Percentiles rank a stretch among this genome's conserved stretches.
Conservation (phyloP, 1,140 invertebrate genomes). For the Brachionus koreanus region DNA sequence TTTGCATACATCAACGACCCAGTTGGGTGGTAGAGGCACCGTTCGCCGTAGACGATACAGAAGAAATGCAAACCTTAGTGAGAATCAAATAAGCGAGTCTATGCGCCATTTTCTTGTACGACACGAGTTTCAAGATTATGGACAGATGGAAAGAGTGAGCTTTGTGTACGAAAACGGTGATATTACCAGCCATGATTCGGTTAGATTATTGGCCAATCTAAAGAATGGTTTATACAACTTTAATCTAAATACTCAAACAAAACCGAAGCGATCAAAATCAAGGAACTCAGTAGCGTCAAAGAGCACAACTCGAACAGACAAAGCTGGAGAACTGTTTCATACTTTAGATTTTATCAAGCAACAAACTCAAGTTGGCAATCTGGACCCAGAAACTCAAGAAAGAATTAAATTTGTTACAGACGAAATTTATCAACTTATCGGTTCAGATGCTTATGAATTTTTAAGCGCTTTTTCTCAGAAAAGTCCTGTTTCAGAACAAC, state of each 20-base stretch:
- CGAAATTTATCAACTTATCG: background rate
- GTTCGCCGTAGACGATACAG: conserved; percentile 12
- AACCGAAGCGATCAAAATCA: background rate
- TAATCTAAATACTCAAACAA: background rate
- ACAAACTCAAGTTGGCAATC: background rate
- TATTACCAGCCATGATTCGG: conserved; percentile 11
- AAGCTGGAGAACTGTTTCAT: background rate
- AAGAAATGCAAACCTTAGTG: conserved; percentile 6
- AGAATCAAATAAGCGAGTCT: conserved; percentile 17
- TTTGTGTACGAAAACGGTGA: conserved; percentile 26
- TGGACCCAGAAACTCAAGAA: background rate
- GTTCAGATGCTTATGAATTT: conserved; percentile 31
- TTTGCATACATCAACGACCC: conserved; percentile 24
- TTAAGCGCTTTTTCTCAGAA: background rate
- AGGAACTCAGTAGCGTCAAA: background rate
- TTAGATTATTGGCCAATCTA: conserved; percentile 5
- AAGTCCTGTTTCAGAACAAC: background rate
- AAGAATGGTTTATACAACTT: conserved; percentile 40
- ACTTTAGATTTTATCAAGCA: conserved; percentile 7
- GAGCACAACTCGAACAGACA: background rate
- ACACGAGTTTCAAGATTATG: conserved; percentile 33
- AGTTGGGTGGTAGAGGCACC: conserved; percentile 31
- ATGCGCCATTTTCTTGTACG: conserved; percentile 17
- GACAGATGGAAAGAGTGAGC: conserved; percentile 32
- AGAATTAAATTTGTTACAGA: background rate